Base-by-base conservation (phyloP, 2,888 invertebrate species). In the Siphlonurus alternatus region DNA sequence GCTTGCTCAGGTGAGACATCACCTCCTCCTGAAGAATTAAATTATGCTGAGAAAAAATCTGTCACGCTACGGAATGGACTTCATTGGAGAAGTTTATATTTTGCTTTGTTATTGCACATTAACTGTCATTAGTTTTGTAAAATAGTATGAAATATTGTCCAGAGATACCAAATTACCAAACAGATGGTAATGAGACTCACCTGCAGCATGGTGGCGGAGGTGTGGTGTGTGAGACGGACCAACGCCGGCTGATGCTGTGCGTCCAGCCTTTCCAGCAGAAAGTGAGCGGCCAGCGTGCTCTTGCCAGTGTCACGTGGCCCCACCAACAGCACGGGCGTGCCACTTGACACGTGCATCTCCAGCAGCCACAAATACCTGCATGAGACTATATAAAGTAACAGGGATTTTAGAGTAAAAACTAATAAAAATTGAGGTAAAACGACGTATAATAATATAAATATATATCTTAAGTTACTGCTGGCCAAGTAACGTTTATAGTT, bases 241-340 rank as follows among this genome's bases (percentile, higher is more conserved):
- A 90, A 87, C 51, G 86, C 85, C 0, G 90, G 88, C 64, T 87
- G 80, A 74, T 83, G 91, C 69, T 80, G 76, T 0, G 88, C 83
- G 68, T 85, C 82, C 15, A 90, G 73, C 68, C 81, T 81, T 69
- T 83, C 83, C 83, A 87, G 85, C 66, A 87, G 75, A 70, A 82
- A 78, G 71, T 87, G 83, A 76, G 88, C 88, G 7, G 87, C 81
- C 70, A 89, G 87, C 72, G 88, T 88, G 68, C 88, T 89, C 77
- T 93, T 93, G 1, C 93, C 93, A 0, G 92, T 92, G 23, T 92
- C 89, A 1, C 91, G 91, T 1, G 89, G 88, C 0, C 93, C 93
- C 60, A 88, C 86, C 23, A 93, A 75, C 61, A 93, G 76, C 65
- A 88, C 74, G 2, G 89, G 86, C 65, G 81, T 77, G 53, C 80